Conservation (phyloP, 2,113 vertebrate genomes). For the Stomatorhinus ivindoensis region DNA sequence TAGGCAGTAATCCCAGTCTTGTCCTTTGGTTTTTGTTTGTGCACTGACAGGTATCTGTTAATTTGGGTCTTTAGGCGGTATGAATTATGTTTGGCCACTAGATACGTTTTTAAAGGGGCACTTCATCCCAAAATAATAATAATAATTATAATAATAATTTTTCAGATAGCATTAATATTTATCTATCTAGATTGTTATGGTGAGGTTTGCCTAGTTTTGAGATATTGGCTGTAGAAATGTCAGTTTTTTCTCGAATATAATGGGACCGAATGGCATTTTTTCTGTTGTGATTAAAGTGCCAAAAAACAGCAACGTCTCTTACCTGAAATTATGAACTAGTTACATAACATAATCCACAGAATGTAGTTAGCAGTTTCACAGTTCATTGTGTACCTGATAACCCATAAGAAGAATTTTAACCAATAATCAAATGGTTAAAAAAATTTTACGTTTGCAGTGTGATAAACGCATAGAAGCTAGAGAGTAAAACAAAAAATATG, state of each 20-base stretch:
- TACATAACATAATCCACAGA: background rate
- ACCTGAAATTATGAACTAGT: background rate
- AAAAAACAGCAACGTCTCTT: background rate
- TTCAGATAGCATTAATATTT: background rate
- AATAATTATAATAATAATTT: background rate
- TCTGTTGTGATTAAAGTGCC: background rate
- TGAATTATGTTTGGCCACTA: background rate
- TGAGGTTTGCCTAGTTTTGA: background rate
- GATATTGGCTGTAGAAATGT: background rate
- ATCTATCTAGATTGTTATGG: background rate
- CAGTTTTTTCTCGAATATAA: background rate
- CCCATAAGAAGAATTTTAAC: too few species aligned
- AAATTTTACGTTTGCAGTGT: too few species aligned
- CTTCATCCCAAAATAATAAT: background rate
- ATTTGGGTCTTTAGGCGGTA: background rate
- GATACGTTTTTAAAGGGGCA: background rate
- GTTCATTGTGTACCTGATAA: too few species aligned
- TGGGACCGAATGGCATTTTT: background rate
- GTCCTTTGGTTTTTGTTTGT: background rate
- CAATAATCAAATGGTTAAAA: too few species aligned
- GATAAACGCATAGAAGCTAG: too few species aligned
- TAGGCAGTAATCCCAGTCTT: background rate
- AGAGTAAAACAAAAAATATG: too few species aligned
- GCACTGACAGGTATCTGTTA: background rate
- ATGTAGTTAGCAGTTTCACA: too few species aligned